Evolutionary conservation across 2,888 invertebrate genomes (phyloP), one percentile per base, ranked within the genome.

Genomic region (Luffia ferchaultella): DNA sequence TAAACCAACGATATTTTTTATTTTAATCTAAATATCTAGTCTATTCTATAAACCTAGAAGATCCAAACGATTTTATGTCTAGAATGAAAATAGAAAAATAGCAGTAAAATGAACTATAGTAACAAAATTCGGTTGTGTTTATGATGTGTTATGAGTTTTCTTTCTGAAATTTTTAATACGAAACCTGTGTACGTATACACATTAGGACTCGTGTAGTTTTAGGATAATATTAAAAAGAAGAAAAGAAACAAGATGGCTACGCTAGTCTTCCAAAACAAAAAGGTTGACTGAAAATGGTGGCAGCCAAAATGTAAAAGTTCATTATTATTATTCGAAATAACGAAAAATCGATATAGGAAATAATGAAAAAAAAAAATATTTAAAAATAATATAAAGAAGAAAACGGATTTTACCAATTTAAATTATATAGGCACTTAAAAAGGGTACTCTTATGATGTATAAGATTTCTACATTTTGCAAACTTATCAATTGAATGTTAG

Each of bases 241-340:
- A 30, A 30, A 30, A 30, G 30, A 30, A 30, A n/a, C n/a, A 16
- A 18, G 54, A 49, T 53, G 57, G 61, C 64, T 64, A 59, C 64
- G 67, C 74, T 72, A 67, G 79, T 82, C 79, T 82, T 82, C 80
- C 80, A 79, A 60, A 56, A 55, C 50, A 62, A 59, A 74, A 65
- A 71, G 76, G 73, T 77, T 67, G 77, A 75, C 76, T 77, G 74
- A 73, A 63, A 60, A 61, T 55, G 57, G 52, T 67, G 64, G 68
- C 5, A 72, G 74, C 73, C 75, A 73, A 76, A 30, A 30, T 12
- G 12, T 30, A 30, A 30, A 62, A 62, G 70, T 73, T 74, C 73
- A 73, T 69, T 72, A 74, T 65, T 63, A 56, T 69, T 66, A 73
- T 53, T 30, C 30, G 30, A 30, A 30, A 7, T 30, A 12, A 7